Conservation (phyloP, 2,888 invertebrate species). For the Synergus laeviventris region DNA sequence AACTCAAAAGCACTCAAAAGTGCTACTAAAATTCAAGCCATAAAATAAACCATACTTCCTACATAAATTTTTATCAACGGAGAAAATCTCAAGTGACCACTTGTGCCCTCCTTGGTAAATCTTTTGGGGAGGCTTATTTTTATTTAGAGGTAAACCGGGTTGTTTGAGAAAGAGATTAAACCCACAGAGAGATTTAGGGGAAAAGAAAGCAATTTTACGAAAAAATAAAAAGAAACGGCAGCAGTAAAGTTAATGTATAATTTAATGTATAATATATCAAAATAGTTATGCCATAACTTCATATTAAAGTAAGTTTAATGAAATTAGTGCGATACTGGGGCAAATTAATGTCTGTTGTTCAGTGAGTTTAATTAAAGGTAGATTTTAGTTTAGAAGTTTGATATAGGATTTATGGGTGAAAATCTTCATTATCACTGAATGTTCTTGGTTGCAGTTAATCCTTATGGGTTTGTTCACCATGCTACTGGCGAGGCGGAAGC, state of each 20-base stretch:
- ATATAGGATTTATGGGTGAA: neutral
- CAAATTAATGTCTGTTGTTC: neutral
- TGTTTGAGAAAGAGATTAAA: neutral
- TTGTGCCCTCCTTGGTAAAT: conserved; percentile 3
- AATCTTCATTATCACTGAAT: neutral
- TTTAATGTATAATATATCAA: neutral
- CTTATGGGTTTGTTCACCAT: conserved; percentile 91
- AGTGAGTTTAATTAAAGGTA: neutral
- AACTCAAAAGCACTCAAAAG: conserved; percentile 1
- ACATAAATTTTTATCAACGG: neutral
- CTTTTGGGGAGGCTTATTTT: neutral
- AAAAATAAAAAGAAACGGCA: neutral
- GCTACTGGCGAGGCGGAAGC: conserved; percentile 88
- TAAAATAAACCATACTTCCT: neutral
- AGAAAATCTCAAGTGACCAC: neutral
- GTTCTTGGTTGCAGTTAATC: conserved; percentile 82
- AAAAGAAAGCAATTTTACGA: neutral
- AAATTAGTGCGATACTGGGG: neutral
- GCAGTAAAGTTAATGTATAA: neutral
- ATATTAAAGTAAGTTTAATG: neutral
- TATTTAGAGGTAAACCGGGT: neutral
- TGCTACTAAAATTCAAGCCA: neutral
- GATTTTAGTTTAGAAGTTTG: neutral
- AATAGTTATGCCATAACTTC: too few species aligned
- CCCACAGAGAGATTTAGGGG: neutral